Evolutionary conservation across 2,797 vertebrate genomes (phyloP).

Genomic region (Lacerta agilis): DNA sequence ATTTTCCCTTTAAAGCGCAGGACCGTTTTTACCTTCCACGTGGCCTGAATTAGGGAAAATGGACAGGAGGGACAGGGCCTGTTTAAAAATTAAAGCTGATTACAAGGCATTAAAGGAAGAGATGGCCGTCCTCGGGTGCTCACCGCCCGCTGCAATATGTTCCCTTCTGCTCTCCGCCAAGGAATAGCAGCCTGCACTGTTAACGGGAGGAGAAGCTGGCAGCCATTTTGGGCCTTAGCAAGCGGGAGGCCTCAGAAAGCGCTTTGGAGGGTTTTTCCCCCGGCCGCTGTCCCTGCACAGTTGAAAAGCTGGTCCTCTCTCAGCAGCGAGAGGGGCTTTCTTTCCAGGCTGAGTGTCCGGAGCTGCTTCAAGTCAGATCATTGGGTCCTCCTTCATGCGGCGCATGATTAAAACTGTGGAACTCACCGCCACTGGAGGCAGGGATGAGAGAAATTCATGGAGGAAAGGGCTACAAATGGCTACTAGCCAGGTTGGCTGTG

Average conservation of each 20-base stretch:
- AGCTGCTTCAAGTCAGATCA: too few relatives aligned
- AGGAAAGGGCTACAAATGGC: too few relatives aligned
- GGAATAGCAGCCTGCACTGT: background rate
- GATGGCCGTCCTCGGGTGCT: constrained; percentile 46
- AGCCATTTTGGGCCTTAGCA: background rate
- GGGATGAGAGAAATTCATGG: too few relatives aligned
- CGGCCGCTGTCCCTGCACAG: background rate
- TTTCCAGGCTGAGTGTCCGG: background rate
- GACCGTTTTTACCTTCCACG: constrained; percentile 53
- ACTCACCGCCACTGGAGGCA: too few relatives aligned
- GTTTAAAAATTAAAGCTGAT: constrained; percentile 81
- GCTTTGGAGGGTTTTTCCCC: background rate
- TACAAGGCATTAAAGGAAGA: constrained; percentile 71
- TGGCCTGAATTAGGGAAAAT: constrained; percentile 66
- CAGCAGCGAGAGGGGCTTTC: too few relatives aligned
- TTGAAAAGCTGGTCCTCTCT: background rate
- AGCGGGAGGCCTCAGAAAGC: background rate
- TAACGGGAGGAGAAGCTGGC: background rate
- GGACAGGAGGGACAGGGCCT: constrained; percentile 66
- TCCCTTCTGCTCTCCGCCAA: constrained; percentile 51
- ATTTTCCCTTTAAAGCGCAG: constrained; percentile 24
- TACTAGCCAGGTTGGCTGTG: too few relatives aligned
- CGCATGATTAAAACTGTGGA: too few relatives aligned
- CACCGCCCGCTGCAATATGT: constrained; percentile 42
- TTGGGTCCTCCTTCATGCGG: too few relatives aligned